Conservation (phyloP, 1,140 invertebrate genomes). For the Amyelois transitella region DNA sequence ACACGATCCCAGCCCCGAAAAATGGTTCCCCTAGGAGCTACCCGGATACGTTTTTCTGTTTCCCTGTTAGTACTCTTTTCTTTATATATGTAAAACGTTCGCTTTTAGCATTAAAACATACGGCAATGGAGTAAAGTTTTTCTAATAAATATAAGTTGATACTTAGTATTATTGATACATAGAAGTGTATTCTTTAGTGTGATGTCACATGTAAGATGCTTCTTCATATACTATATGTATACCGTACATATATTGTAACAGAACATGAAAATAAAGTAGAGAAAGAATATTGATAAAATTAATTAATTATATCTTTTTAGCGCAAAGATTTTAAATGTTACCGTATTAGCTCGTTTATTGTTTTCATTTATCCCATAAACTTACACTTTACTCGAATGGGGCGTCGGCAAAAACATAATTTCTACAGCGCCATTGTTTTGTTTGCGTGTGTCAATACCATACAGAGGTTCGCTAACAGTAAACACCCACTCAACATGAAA, state of each 20-base stretch:
- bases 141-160: too few relatives aligned
- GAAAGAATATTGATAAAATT: too few relatives aligned
- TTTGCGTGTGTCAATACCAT: not conserved
- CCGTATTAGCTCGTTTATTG: not conserved
- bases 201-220: too few relatives aligned
- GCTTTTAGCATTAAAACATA: not conserved
- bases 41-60: not conserved
- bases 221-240: too few relatives aligned
- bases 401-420: not conserved
- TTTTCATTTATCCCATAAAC: not conserved
- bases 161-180: too few relatives aligned
- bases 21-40: not conserved
- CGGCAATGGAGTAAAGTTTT: too few relatives aligned
- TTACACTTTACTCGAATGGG: not conserved
- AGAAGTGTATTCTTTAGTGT: too few relatives aligned
- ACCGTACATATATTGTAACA: too few relatives aligned
- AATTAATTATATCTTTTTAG: too few relatives aligned
- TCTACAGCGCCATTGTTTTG: not conserved
- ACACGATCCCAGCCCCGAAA: not conserved
- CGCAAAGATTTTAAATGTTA: not conserved
- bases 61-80: not conserved
- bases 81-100: not conserved
- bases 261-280: too few relatives aligned
- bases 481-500: not conserved
- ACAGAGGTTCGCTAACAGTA: not conserved